Evolutionary conservation across 2,113 vertebrate species (phyloP), one percentile per base, ranked within the genome.

Genomic region (Corapipo altera): DNA sequence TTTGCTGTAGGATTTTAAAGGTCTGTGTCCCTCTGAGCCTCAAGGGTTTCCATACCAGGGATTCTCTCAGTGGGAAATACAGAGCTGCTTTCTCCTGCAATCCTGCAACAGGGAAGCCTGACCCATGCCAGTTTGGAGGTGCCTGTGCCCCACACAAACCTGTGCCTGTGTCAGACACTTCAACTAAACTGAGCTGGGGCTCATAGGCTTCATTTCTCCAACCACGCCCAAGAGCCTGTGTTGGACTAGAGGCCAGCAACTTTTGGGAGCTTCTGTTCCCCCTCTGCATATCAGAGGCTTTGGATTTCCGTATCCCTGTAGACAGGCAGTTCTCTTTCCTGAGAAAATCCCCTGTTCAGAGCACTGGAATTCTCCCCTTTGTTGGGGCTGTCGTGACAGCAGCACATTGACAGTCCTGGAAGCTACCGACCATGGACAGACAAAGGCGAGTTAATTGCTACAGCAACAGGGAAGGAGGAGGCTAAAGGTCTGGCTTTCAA

Each of bases 151-250:
- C 28, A 33, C 65, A 35, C 43, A 81, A 77, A 49, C 18, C 48
- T 30, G 5, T 33, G 24, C n/a, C 43, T 59, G 21, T 3, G 0
- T 37, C 46, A 48, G 3, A 49, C 8, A 16, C 66, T 23, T 14
- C 23, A 59, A 6, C 35, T 33, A 20, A 61, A n/a, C 7, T 12
- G 13, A 62, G 10, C 33, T 21, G 35, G 39, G 21, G 32, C 51
- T 77, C 0, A 0, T 1, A 20, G 18, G n/a, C 3, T 4, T 57
- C 32, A 39, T 55, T 78, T 48, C 73, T 58, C 24, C 65, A n/a
- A 3, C 9, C n/a, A 33, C 7, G 8, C 33, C 67, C 6, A 26
- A 71, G 3, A 57, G 43, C 30, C 26, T 12, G 6, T 6, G 11
- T 37, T 82, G 41, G 30, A 55, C 28, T 22, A 54, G 20, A 33